These are phyloP conservation scores for Laothoe populi DNA, from an alignment of 2,888 invertebrate genomes.

Conservation along the genomic window DNA sequence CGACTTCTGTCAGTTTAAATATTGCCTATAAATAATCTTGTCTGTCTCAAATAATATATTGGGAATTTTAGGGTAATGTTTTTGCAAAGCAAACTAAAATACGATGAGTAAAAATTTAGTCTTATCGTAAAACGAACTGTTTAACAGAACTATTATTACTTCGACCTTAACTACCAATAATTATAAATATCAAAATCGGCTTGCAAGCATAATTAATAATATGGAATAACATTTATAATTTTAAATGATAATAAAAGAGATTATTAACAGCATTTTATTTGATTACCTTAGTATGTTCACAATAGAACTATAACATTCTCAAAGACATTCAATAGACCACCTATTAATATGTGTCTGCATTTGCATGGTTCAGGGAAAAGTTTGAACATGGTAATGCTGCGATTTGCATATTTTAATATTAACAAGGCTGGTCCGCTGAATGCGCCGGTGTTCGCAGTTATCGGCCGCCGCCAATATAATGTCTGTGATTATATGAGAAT, in stretches of 20 bases:
- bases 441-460: slow-evolving; percentile 31
- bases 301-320: too few relatives aligned
- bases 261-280: too few relatives aligned
- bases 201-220: background rate
- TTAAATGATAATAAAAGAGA: too few relatives aligned
- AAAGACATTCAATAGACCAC: slow-evolving; percentile 16
- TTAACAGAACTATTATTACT: too few relatives aligned
- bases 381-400: slow-evolving; percentile 63
- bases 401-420: slow-evolving; percentile 80
- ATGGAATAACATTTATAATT: background rate
- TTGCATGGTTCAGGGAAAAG: slow-evolving; percentile 46
- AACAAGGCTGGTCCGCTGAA: slow-evolving; percentile 47
- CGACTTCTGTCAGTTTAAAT: background rate
- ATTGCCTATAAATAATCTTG: background rate
- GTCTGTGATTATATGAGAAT: background rate
- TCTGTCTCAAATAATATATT: background rate
- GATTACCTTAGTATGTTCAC: too few relatives aligned
- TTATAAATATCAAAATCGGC: background rate
- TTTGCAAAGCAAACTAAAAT: too few relatives aligned
- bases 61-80: background rate
- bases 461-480: slow-evolving; percentile 16
- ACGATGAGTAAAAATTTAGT: too few relatives aligned
- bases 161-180: too few relatives aligned
- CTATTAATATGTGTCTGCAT: slow-evolving; percentile 51
- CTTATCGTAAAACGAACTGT: too few relatives aligned